Evolutionary conservation across 2,888 invertebrate genomes (phyloP).

Genomic region (Drosophila borealis): DNA sequence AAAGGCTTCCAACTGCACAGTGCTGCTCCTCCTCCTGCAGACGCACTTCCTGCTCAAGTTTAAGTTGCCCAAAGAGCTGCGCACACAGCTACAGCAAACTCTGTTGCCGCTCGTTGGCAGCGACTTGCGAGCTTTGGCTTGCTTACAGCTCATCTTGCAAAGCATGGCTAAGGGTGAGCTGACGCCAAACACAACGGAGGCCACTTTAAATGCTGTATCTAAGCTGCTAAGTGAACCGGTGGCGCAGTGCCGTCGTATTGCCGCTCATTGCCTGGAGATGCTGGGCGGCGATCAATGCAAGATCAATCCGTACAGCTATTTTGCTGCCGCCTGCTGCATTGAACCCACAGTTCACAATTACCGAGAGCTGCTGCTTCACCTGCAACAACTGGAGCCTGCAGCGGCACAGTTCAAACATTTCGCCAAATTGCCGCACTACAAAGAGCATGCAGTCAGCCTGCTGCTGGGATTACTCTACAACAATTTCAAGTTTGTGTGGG

Average conservation of each 20-base stretch:
- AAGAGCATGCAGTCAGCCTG: slow-evolving; percentile 90
- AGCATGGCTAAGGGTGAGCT: slow-evolving; percentile 82
- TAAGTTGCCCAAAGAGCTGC: slow-evolving; percentile 34
- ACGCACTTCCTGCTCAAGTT: slow-evolving; percentile 57
- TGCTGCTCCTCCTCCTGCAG: slow-evolving; percentile 58
- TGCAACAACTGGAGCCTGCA: slow-evolving; percentile 90
- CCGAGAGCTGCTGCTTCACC: slow-evolving; percentile 90
- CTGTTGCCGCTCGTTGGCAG: slow-evolving; percentile 51
- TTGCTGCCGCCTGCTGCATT: slow-evolving; percentile 90
- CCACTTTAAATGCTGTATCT: slow-evolving; percentile 83
- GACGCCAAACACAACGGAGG: slow-evolving; percentile 81
- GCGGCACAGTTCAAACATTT: slow-evolving; percentile 86
- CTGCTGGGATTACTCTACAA: slow-evolving; percentile 93
- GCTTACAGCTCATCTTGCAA: slow-evolving; percentile 83
- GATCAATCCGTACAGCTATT: slow-evolving; percentile 87
- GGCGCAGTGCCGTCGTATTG: slow-evolving; percentile 89
- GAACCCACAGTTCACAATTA: slow-evolving; percentile 91
- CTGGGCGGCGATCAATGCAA: slow-evolving; percentile 85
- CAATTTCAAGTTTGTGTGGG: slow-evolving; percentile 96
- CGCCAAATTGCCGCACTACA: slow-evolving; percentile 86
- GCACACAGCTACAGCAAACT: slow-evolving; percentile 21
- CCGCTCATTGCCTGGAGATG: slow-evolving; percentile 90
- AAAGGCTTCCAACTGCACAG: slow-evolving; percentile 11
- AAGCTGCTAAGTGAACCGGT: slow-evolving; percentile 89
- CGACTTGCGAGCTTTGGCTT: slow-evolving; percentile 81